Evolutionary conservation across 2,797 vertebrate species (phyloP), one percentile per base, ranked within the genome.

Genomic region (Odontamblyopus rebecca): DNA sequence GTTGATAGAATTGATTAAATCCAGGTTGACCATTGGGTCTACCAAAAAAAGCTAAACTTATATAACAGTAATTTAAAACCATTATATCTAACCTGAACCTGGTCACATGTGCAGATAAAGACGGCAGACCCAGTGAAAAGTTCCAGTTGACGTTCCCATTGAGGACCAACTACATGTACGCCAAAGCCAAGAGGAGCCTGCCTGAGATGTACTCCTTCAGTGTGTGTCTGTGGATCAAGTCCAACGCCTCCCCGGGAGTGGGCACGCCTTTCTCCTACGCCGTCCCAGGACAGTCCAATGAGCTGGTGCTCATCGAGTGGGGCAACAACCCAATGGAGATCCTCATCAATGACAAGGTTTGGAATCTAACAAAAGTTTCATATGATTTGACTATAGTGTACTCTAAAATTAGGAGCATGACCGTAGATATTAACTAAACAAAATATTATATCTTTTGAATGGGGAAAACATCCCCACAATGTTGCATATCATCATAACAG

Each of bases 291-390:
- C 97, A 99, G 92, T 89, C 97, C 71, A 99, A 99, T 3, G 97
- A 99, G 77, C 93, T 99, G 83, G 97, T 98, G 41, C 93, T 99
- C 74, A 98, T 98, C 0, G 97, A 99, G 88, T 98, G 96, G 97
- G 96, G 97, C 16, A 97, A 95, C 91, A 98, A 98, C 84, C 97
- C 97, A n/a, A 98, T 99, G 97, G 97, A 98, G 90, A 95, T 99
- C 68, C 96, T 99, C 84, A 98, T 99, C 82, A 99, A 99, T 0
- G 97, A 99, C 89, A 98, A 99, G 96, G 97, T 98, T 85, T 72
- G 35, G 0, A 38, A 38, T 38, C 35, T 38, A 38, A 38, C 9
- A 38, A 38, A 38, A n/a, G 26, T 4, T 56, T 16, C 18, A 53
- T 53, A 13, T 44, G 11, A 44, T 44, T 44, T 44, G 11, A 44